A percentile compares a stretch with the other conserved stretches of the same genome.
Evolutionary conservation across 2,113 vertebrate genomes (phyloP).

Genomic region (Myodes glareolus): DNA sequence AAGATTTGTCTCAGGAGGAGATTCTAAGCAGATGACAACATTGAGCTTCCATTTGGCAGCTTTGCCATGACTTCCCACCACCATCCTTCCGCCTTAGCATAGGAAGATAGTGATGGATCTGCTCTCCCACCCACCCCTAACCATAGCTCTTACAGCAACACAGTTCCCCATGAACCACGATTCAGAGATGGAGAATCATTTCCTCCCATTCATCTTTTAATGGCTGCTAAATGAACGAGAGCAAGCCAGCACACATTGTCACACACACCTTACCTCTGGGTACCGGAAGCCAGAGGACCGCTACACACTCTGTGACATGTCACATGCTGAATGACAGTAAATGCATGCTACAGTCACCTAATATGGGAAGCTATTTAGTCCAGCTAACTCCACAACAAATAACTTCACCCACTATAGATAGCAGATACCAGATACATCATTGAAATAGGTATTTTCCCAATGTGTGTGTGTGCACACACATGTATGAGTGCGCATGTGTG

Average conservation of each 20-base stretch:
- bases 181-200: background rate
- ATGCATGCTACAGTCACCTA: background rate
- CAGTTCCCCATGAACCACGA: background rate
- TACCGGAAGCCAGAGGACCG: background rate
- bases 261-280: background rate
- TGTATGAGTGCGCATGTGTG: background rate
- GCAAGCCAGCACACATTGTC: background rate
- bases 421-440: background rate
- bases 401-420: background rate
- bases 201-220: accelerated
- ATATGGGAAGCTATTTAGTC: background rate
- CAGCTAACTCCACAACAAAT: background rate
- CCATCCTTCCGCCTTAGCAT: background rate
- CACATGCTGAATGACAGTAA: background rate
- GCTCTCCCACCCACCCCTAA: accelerated
- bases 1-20: background rate
- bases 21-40: background rate
- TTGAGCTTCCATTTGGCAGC: background rate
- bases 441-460: background rate
- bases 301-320: background rate
- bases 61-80: background rate
- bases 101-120: background rate
- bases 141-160: background rate
- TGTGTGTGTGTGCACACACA: background rate
- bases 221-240: background rate